phyloP scores from a whole-genome alignment of 2,888 invertebrate species.

The Callyntrura sp. region DNA sequence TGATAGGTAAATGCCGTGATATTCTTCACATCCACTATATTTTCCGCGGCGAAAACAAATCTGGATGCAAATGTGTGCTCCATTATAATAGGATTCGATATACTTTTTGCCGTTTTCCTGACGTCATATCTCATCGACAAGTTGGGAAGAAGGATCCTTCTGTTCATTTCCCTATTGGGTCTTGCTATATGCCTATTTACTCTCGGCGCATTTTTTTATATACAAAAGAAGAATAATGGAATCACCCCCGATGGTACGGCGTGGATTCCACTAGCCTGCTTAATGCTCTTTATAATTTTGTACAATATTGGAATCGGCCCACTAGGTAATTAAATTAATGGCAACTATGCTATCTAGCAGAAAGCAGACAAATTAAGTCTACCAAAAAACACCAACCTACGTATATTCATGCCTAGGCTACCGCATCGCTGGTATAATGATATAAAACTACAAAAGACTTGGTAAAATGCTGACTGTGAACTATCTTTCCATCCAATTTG shows the following conservation, averaged over 20 bases:
- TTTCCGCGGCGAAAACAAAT: slow-evolving; percentile 89
- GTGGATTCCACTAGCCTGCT: slow-evolving; percentile 90
- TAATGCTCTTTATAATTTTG: slow-evolving; percentile 92
- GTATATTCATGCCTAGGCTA: too few relatives aligned
- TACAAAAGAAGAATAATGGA: slow-evolving; percentile 83
- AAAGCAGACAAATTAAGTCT: too few relatives aligned
- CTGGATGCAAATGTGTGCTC: slow-evolving; percentile 87
- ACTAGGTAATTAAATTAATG: slow-evolving; percentile 72
- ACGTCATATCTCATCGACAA: slow-evolving; percentile 90
- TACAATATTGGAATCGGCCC: slow-evolving; percentile 87
- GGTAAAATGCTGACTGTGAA: too few relatives aligned
- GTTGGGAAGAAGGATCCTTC: slow-evolving; percentile 91
- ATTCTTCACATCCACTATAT: slow-evolving; percentile 91
- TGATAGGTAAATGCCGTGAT: slow-evolving; percentile 93
- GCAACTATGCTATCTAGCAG: background rate
- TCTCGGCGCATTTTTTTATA: slow-evolving; percentile 91
- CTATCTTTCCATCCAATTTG: too few relatives aligned
- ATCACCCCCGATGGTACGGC: slow-evolving; percentile 86
- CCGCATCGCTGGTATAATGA: too few relatives aligned
- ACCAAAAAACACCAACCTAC: too few relatives aligned
- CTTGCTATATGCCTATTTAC: slow-evolving; percentile 90
- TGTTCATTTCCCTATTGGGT: slow-evolving; percentile 91
- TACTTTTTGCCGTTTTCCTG: slow-evolving; percentile 86
- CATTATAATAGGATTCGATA: slow-evolving; percentile 87
- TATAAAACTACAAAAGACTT: too few relatives aligned